Percentiles rank a stretch among this genome's conserved stretches.
Evolutionary conservation across 2,797 vertebrate genomes (phyloP).

Genomic region (Syndactyla subalaris): DNA sequence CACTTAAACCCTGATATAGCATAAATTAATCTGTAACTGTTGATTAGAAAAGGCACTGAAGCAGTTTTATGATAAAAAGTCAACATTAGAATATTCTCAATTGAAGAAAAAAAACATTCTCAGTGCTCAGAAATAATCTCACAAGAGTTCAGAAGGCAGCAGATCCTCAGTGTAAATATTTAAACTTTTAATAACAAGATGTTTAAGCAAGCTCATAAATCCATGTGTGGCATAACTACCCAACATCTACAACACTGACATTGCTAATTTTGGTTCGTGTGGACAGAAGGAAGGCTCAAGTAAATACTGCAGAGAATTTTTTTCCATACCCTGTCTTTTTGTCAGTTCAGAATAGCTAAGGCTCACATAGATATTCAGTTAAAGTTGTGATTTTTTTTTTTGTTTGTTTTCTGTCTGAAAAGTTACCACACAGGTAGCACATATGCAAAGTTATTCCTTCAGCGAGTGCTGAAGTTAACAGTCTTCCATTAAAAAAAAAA

Average conservation of each 20-base stretch:
- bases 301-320: constrained; percentile 1
- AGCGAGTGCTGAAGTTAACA: neutral
- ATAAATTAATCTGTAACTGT: neutral
- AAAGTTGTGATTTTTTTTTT: neutral
- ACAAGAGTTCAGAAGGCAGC: constrained; percentile 11
- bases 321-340: neutral
- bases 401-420: neutral
- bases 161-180: constrained; percentile 49
- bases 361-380: neutral
- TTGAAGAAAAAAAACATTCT: neutral
- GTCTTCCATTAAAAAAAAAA: neutral
- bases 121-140: constrained; percentile 1
- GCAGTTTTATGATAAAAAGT: neutral
- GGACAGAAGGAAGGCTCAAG: constrained; percentile 8
- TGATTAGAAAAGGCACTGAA: neutral
- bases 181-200: constrained; percentile 51
- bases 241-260: neutral
- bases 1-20: neutral
- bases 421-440: neutral
- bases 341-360: neutral
- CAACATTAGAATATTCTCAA: neutral
- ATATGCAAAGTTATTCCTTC: neutral
- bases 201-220: constrained; percentile 37
- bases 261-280: constrained; percentile 32
- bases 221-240: constrained; percentile 9